phyloP scores from a whole-genome alignment of 2,888 invertebrate genomes.

The Apodemia duryi region DNA sequence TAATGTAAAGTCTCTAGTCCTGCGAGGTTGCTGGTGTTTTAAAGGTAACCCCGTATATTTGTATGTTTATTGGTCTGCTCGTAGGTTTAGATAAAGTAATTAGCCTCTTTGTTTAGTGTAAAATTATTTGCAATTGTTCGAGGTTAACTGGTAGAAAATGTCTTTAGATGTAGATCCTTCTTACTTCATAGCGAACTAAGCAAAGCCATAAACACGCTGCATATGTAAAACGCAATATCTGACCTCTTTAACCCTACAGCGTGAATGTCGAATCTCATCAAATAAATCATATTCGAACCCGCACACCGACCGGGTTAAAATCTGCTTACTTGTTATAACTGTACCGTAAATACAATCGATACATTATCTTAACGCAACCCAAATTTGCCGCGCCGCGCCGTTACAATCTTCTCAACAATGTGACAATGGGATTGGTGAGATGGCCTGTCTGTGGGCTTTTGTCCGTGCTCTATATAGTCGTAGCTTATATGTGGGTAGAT shows the following conservation, averaged over 20 bases:
- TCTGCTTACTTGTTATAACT: not conserved
- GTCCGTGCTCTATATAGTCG: not conserved
- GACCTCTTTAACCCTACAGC: not conserved
- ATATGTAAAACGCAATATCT: not conserved
- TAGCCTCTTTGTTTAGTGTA: no score
- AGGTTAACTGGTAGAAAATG: no score
- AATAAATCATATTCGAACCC: not conserved
- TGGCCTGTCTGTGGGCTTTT: not conserved
- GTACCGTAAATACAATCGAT: conserved; percentile 7
- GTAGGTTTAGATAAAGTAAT: no score
- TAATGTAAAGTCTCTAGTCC: no score
- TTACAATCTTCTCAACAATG: conserved; percentile 8
- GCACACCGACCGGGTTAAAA: conserved; percentile 12
- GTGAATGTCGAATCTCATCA: not conserved
- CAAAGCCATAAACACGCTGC: not conserved
- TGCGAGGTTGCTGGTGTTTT: no score
- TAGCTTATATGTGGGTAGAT: not conserved
- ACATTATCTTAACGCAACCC: conserved; percentile 7
- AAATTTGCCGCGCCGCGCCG: not conserved
- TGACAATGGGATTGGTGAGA: not conserved
- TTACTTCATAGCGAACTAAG: not conserved
- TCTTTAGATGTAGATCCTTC: no score
- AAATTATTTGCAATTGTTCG: no score
- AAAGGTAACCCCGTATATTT: no score
- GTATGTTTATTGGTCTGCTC: no score